Evolutionary conservation across 2,113 vertebrate genomes (phyloP).

Genomic region (Triplophysa dalaica): DNA sequence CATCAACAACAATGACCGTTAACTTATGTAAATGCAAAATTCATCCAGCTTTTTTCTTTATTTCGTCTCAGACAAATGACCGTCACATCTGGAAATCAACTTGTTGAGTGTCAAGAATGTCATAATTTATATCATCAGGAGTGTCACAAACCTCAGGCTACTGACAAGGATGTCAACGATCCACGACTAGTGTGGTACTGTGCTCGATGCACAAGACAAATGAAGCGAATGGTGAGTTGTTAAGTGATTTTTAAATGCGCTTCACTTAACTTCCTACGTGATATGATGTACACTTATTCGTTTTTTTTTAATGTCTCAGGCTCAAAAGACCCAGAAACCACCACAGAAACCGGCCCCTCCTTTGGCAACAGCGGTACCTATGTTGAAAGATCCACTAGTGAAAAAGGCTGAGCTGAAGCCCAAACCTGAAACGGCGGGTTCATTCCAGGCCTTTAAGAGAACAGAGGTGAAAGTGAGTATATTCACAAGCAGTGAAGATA

Average conservation of each 20-base stretch:
- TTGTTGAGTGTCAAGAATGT: conserved; percentile 98
- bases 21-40: neutral
- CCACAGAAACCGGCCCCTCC: conserved; percentile 89
- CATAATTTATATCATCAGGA: conserved; percentile 99
- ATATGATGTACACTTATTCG: neutral
- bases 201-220: conserved; percentile 94
- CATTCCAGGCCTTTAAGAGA: conserved; percentile 96
- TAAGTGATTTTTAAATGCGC: neutral
- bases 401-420: conserved; percentile 92
- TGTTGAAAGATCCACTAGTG: conserved; percentile 90
- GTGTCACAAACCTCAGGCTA: conserved; percentile 97
- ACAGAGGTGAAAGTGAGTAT: conserved; percentile 90
- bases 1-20: no score
- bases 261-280: neutral
- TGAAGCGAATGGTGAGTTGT: conserved; percentile 94
- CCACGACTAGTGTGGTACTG: conserved; percentile 98
- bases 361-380: conserved; percentile 80
- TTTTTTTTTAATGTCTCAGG: conserved; percentile 67
- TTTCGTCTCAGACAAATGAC: conserved; percentile 89
- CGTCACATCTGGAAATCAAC: conserved; percentile 91
- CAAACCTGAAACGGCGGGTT: conserved; percentile 83
- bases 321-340: conserved; percentile 93
- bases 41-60: neutral
- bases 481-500: neutral
- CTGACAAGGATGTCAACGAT: conserved; percentile 97